These are phyloP conservation scores for Therioaphis trifolii DNA, from an alignment of 2,888 invertebrate genomes.

Conservation along the genomic window DNA sequence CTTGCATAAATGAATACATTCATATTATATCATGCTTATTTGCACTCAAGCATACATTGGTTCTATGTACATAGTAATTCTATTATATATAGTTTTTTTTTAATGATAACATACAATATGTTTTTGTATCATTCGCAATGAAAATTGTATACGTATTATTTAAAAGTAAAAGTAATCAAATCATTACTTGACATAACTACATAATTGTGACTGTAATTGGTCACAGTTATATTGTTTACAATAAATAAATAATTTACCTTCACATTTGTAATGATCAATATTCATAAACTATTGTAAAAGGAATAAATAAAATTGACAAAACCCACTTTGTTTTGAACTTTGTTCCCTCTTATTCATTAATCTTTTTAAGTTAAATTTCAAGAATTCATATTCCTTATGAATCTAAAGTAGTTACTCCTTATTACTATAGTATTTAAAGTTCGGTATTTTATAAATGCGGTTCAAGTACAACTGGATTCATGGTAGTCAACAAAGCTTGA, in stretches of 20 bases:
- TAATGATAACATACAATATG: neutral
- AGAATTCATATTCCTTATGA: conserved; percentile 15
- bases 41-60: neutral
- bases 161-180: neutral
- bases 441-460: conserved; percentile 25
- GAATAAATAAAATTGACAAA: conserved; percentile 6
- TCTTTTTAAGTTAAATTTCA: neutral
- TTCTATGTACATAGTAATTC: neutral
- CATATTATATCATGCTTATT: neutral
- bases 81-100: neutral
- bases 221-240: neutral
- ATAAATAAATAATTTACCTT: conserved; percentile 13
- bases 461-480: neutral
- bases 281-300: conserved; percentile 16
- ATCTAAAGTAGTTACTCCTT: conserved; percentile 35
- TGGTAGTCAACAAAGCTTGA: neutral
- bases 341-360: neutral
- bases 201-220: too few relatives aligned
- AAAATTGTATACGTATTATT: conserved; percentile 14
- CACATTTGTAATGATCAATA: conserved; percentile 10
- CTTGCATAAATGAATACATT: neutral
- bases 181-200: too few relatives aligned
- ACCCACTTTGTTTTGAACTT: neutral
- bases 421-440: conserved; percentile 38
- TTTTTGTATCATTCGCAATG: conserved; percentile 4